These are phyloP conservation scores for Colinus virginianus DNA, from an alignment of 2,113 vertebrate species.

Conservation along the genomic window DNA sequence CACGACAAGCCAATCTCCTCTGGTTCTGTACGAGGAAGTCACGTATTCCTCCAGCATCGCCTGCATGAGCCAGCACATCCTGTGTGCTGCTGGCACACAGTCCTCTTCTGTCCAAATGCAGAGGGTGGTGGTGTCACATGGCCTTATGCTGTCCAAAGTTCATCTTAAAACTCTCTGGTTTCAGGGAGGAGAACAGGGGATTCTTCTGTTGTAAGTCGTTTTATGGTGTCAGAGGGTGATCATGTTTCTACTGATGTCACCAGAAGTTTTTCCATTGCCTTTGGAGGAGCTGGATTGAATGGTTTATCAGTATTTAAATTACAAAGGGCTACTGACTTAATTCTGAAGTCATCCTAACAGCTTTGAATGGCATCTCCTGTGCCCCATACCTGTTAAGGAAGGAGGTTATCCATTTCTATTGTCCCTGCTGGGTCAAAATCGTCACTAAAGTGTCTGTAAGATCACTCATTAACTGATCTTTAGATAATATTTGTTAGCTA, in stretches of 20 bases:
- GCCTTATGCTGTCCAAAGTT: not conserved
- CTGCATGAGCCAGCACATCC: not conserved
- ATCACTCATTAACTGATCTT: not conserved
- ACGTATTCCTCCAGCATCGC: not conserved
- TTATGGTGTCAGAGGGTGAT: not conserved
- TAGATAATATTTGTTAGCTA: not conserved
- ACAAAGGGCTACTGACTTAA: not conserved
- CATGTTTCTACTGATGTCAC: not conserved
- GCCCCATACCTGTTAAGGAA: not conserved
- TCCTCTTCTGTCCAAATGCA: not conserved
- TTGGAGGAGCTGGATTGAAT: not conserved
- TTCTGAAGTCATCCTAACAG: not conserved
- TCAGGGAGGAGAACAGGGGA: conserved; percentile 37
- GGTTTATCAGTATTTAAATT: not conserved
- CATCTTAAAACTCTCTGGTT: conserved; percentile 1
- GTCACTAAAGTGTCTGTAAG: not conserved
- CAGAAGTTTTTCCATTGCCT: not conserved
- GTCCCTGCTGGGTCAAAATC: not conserved
- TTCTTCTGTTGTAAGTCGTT: conserved; percentile 52
- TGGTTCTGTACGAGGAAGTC: not conserved
- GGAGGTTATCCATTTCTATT: not conserved
- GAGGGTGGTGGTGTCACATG: not conserved
- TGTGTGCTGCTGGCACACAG: not conserved
- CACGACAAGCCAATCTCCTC: not conserved
- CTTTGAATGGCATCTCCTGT: fast-evolving